Evolutionary conservation across 2,888 invertebrate genomes (phyloP).

Genomic region (Diarsia mendica): DNA sequence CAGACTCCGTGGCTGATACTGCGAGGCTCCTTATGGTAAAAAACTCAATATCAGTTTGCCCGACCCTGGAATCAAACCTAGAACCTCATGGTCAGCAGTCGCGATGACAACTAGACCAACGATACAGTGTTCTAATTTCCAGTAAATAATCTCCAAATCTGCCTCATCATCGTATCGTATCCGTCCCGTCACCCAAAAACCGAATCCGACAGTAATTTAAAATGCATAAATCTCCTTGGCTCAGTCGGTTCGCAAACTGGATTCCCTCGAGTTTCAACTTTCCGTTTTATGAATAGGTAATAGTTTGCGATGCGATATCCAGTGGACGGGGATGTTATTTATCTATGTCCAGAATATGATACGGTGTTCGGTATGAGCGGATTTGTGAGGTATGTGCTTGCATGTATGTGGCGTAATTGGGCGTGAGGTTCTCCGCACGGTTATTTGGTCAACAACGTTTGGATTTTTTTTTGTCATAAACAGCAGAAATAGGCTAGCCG

Average conservation of each 20-base stretch:
- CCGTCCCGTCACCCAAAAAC: conserved; percentile 66
- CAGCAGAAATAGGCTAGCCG: too few species aligned
- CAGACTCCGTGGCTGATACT: too few species aligned
- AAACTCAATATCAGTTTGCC: too few species aligned
- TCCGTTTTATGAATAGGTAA: conserved; percentile 87
- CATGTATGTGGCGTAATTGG: background rate
- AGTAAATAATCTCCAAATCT: background rate
- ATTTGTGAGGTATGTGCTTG: background rate
- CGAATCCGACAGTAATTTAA: conserved; percentile 80
- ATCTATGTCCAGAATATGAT: conserved; percentile 61
- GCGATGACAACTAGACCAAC: too few species aligned
- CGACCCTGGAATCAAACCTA: too few species aligned
- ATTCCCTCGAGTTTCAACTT: conserved; percentile 85
- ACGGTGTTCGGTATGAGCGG: conserved; percentile 17
- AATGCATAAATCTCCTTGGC: conserved; percentile 88
- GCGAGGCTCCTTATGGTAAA: too few species aligned
- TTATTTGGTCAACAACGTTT: too few species aligned
- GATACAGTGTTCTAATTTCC: too few species aligned
- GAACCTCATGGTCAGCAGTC: too few species aligned
- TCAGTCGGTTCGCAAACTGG: conserved; percentile 82
- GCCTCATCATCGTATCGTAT: conserved; percentile 33
- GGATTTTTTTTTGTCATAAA: too few species aligned
- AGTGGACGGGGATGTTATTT: conserved; percentile 62
- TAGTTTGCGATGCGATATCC: conserved; percentile 76
- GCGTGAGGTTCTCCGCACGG: background rate